A percentile compares a stretch with the other conserved stretches of the same genome.
Evolutionary conservation across 2,113 vertebrate genomes (phyloP).

Genomic region (Epinephelus fuscoguttatus): DNA sequence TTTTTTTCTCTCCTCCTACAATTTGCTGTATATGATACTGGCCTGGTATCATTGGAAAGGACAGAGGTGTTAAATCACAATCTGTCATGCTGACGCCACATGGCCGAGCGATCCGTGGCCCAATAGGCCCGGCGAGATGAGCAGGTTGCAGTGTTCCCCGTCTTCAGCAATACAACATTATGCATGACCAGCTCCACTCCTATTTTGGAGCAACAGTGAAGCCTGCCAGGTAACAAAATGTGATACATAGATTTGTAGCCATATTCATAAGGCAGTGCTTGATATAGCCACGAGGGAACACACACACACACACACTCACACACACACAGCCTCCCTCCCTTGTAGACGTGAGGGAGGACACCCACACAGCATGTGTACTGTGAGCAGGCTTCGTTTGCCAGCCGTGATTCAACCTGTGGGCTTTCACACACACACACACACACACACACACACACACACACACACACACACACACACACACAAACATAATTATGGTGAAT

Average conservation of each 20-base stretch:
- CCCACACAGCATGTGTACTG: conserved; percentile 80
- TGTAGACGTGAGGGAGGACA: conserved; percentile 64
- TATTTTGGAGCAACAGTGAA: conserved; percentile 20
- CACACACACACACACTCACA: conserved; percentile 3
- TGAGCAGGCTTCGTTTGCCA: conserved; percentile 59
- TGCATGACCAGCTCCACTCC: conserved; percentile 21
- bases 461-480: conserved; percentile 50
- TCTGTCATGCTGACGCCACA: conserved; percentile 57
- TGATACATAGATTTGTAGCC: conserved; percentile 21
- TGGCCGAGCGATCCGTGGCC: conserved; percentile 1
- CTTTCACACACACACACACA: conserved; percentile 53
- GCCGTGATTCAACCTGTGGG: conserved; percentile 78
- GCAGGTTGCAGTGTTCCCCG: conserved; percentile 33
- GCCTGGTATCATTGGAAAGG: conserved; percentile 60
- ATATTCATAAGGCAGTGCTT: conserved; percentile 34
- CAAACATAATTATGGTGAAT: conserved; percentile 42
- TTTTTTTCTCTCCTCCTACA: conserved; percentile 36
- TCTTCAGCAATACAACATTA: conserved; percentile 27
- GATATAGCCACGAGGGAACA: conserved; percentile 9
- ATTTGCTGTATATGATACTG: conserved; percentile 45
- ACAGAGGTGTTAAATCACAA: conserved; percentile 73
- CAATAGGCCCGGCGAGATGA: conserved; percentile 14
- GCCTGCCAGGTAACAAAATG: conserved; percentile 35
- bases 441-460: conserved; percentile 46
- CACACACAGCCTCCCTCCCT: conserved; percentile 30